Evolutionary conservation across 2,888 invertebrate species (phyloP), one percentile per base, ranked within the genome.

Genomic region (Plusia festucae): DNA sequence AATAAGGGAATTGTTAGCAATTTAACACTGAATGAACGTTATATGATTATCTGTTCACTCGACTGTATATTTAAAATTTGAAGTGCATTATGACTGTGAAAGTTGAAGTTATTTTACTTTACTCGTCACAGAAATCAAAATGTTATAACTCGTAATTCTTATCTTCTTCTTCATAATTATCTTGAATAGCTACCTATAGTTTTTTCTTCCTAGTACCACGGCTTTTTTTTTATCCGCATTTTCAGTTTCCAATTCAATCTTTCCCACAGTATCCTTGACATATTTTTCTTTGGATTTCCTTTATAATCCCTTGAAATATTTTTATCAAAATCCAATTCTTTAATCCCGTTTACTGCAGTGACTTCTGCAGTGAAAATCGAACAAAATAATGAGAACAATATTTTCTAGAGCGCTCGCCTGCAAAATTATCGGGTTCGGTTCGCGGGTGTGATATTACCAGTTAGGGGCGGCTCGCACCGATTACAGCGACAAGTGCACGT

Each of bases 391-490:
- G 67, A 69, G 70, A 73, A 69, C 40, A 85, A 85, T 82, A 84
- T 83, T 85, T 82, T 78, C 82, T 70, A 74, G n/a, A n/a, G 77
- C 78, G 70, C 66, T 79, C 72, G 72, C 78, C 69, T 70, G 82
- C 78, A 73, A 87, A 85, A 88, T 89, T 87, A 87, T 70, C 67
- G 71, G 59, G 63, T 44, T 63, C 73, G 77, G 83, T 82, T 76
- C 67, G 79, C 77, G 65, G 66, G 88, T 87, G 90, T 85, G 87
- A 88, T 85, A 84, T 86, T 88, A 86, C 85, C 76, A 78, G 83
- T 69, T 79, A 72, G 70, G 84, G 88, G 89, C 86, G 88, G 87
- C 65, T 70, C 82, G 30, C 61, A 69, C 74, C 79, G 79, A 82
- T 83, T 83, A 86, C 73, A 66, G 78, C 74, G 82, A 82, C 83